Evolutionary conservation across 2,113 vertebrate species (phyloP).

Genomic region (Actinemys pallida): DNA sequence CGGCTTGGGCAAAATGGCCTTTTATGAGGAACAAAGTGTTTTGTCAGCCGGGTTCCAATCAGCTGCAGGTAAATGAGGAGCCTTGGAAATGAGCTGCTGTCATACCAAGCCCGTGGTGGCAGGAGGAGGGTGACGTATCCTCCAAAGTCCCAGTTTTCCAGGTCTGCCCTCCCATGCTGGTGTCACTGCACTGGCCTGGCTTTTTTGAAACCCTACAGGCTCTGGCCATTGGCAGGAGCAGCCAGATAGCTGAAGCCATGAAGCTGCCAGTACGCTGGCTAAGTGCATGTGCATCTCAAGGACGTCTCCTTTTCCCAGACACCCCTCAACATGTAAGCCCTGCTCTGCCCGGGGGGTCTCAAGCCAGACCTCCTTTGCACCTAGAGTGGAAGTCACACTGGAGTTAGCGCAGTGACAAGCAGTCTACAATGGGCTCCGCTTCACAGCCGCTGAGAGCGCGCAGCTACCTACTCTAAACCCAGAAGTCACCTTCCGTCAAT

Average conservation of each 20-base stretch:
- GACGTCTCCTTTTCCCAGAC: neutral
- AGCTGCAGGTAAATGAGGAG: neutral
- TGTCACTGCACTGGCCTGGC: neutral
- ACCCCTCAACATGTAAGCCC: neutral
- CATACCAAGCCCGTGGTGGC: neutral
- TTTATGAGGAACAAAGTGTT: neutral
- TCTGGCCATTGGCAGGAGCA: neutral
- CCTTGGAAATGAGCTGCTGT: neutral
- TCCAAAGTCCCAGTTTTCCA: neutral
- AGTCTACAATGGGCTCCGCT: fast-evolving
- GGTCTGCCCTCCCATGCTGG: neutral
- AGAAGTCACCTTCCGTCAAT: neutral
- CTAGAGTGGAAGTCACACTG: neutral
- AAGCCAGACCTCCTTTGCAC: neutral
- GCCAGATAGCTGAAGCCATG: neutral
- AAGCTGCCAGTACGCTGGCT: neutral
- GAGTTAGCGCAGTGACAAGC: fast-evolving
- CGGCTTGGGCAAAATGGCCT: neutral
- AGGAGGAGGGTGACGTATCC: neutral
- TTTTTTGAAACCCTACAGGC: neutral
- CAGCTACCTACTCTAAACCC: neutral
- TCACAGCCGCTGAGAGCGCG: neutral
- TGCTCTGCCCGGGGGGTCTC: neutral
- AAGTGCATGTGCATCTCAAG: neutral
- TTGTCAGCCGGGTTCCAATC: neutral